These are phyloP conservation scores for Alloscopus bannaensis DNA, from an alignment of 2,888 invertebrate genomes.

Conservation along the genomic window DNA sequence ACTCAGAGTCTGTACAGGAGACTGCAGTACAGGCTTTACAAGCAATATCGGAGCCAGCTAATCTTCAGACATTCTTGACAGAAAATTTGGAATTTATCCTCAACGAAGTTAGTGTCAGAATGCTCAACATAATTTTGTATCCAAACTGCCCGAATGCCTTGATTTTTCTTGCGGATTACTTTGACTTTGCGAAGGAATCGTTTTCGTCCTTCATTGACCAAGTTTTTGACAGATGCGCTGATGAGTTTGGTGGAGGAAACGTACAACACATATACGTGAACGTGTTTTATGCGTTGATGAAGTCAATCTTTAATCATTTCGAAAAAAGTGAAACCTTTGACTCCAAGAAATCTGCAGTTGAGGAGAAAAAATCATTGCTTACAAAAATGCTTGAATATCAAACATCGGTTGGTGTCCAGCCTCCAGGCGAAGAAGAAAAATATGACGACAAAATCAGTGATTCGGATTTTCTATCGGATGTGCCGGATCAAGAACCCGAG, in stretches of 20 bases:
- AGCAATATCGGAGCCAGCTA: constrained; percentile 8
- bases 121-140: constrained; percentile 60
- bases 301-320: constrained; percentile 41
- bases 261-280: constrained; percentile 55
- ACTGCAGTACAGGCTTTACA: constrained; percentile 47
- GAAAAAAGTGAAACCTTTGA: not conserved
- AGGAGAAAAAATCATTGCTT: constrained; percentile 15
- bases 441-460: not conserved
- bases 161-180: constrained; percentile 68
- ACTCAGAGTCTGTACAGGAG: constrained; percentile 30
- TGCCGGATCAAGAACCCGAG: constrained; percentile 7
- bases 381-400: constrained; percentile 61
- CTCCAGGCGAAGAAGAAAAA: constrained; percentile 18
- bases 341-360: not conserved
- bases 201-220: constrained; percentile 67
- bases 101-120: constrained; percentile 67
- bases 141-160: constrained; percentile 68
- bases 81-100: constrained; percentile 66
- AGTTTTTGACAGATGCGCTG: constrained; percentile 67
- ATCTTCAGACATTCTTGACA: constrained; percentile 44
- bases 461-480: not conserved
- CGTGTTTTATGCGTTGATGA: constrained; percentile 63
- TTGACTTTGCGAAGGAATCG: constrained; percentile 65
- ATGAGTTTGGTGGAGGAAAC: constrained; percentile 62
- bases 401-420: constrained; percentile 48